Conservation (phyloP, 2,888 invertebrate species). For the Exephanes ischioxanthus region DNA sequence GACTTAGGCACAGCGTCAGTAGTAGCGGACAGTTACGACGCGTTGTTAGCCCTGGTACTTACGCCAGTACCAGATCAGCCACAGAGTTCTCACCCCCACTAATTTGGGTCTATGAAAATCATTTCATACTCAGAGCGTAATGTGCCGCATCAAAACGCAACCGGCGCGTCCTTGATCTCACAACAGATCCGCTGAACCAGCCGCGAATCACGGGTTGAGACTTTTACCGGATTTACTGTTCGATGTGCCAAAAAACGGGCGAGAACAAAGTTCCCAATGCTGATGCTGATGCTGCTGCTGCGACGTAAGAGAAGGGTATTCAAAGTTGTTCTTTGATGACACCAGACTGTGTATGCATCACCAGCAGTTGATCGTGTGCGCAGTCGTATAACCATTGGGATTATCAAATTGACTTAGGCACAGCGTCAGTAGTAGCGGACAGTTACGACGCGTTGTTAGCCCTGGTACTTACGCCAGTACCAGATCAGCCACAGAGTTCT, state of each 20-base stretch:
- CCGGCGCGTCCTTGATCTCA: not conserved
- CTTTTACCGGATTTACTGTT: not conserved
- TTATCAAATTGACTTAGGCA: no score
- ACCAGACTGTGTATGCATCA: no score
- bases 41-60: constrained; percentile 1
- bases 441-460: no score
- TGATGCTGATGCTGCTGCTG: constrained; percentile 1
- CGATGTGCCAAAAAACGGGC: constrained; percentile 8
- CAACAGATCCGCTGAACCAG: not conserved
- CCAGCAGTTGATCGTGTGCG: no score
- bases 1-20: constrained; percentile 40
- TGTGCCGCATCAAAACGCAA: not conserved
- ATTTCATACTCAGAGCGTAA: not conserved
- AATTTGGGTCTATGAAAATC: constrained; percentile 14
- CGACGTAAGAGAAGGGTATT: constrained; percentile 17
- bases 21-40: constrained; percentile 21
- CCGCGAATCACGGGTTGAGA: not conserved
- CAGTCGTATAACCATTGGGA: no score
- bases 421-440: no score
- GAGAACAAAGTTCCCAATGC: constrained; percentile 15
- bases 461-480: no score
- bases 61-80: constrained; percentile 32
- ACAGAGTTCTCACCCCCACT: not conserved
- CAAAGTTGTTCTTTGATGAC: constrained; percentile 58
- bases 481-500: constrained; percentile 26